These are phyloP conservation scores for Antigone vipio DNA, from an alignment of 2,113 vertebrate species.

Conservation along the genomic window DNA sequence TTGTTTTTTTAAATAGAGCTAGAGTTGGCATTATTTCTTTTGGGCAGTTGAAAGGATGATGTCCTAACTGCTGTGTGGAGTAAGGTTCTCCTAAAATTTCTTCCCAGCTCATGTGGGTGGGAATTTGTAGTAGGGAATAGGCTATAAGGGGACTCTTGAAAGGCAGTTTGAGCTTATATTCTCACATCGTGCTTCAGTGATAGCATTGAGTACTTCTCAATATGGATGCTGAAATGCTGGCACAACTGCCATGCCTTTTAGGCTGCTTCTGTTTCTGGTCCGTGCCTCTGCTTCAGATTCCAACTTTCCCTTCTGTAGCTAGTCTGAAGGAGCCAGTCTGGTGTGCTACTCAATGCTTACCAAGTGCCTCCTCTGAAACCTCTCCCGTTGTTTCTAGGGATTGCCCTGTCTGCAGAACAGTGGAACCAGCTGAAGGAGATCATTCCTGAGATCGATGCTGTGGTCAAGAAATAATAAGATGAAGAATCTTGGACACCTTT, in stretches of 20 bases:
- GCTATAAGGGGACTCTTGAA: neutral
- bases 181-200: neutral
- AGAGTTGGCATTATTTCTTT: neutral
- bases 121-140: neutral
- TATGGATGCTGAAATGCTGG: neutral
- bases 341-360: neutral
- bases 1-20: neutral
- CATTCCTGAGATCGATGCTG: neutral
- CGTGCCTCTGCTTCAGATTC: neutral
- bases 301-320: neutral
- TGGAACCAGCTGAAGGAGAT: conserved; percentile 46
- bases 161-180: neutral
- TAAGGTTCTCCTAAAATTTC: neutral
- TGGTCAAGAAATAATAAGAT: neutral
- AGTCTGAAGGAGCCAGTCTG: neutral
- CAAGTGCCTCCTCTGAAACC: neutral
- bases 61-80: neutral
- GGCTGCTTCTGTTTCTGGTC: neutral
- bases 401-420: conserved; percentile 30
- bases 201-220: neutral
- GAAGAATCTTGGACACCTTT: neutral
- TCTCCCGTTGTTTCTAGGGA: neutral
- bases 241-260: neutral
- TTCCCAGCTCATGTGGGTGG: neutral
- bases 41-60: neutral